Evolutionary conservation across 1,140 invertebrate species (phyloP).

Genomic region (Arctopsyche grandis): DNA sequence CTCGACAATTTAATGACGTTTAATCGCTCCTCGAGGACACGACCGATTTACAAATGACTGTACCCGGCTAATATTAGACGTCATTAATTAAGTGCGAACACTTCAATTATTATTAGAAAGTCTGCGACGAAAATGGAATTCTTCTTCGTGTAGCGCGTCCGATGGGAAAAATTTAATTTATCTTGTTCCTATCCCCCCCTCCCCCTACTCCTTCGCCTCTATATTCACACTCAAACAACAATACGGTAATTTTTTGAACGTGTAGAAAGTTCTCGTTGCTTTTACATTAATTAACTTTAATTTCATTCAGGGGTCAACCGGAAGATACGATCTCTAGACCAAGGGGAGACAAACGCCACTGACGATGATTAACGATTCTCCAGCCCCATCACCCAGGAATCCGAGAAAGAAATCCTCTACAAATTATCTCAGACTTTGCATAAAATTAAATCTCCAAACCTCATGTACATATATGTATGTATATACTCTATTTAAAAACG

Average conservation of each 20-base stretch:
- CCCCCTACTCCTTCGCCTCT: no score
- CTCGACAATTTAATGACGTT: constrained; percentile 1
- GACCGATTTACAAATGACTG: background rate
- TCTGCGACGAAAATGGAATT: no score
- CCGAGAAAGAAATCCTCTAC: background rate
- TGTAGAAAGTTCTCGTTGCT: background rate
- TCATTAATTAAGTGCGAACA: no score
- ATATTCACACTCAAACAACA: no score
- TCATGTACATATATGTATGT: background rate
- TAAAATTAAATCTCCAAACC: background rate
- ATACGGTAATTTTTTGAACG: background rate
- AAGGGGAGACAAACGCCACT: constrained; percentile 1
- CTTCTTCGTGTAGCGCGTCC: no score
- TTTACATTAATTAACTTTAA: constrained; percentile 26
- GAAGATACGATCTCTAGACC: constrained; percentile 6
- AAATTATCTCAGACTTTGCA: constrained; percentile 23
- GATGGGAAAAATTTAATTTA: no score
- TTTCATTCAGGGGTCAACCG: constrained; percentile 20
- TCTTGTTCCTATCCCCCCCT: no score
- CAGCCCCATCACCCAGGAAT: background rate
- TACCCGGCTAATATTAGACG: no score
- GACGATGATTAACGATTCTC: constrained; percentile 22
- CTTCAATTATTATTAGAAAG: no score
- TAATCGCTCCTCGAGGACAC: background rate
- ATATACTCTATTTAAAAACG: background rate